Base-by-base conservation (phyloP, 2,797 vertebrate genomes). In the Manis pentadactyla region DNA sequence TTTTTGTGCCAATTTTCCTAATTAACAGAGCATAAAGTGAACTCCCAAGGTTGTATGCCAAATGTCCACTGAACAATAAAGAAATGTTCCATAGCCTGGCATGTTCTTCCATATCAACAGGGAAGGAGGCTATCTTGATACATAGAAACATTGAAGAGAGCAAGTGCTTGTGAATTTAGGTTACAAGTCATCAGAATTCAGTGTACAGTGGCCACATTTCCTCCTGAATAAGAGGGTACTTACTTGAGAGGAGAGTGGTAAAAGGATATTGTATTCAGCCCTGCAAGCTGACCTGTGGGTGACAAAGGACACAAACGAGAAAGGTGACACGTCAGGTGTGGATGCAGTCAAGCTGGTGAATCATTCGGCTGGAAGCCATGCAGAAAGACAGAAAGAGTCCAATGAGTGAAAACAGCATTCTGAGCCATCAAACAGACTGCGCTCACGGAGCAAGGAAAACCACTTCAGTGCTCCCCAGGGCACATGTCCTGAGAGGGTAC, bases 201-300 rank as follows among this genome's bases (percentile, higher is more conserved):
- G 87, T 94, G 77, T 53, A 83, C 15, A 73, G 97, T 84, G 96
- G 93, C 96, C 53, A 83, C 34, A 2, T 77, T 94, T 94, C 97
- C 95, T 97, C 97, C 97, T 97, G 93, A 97, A 97, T 88, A 78
- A 81, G 82, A 46, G 14, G 90, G 96, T 98, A 99, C 99, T 99
- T 99, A 99, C 99, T 99, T 99, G 98, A 99, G 98, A 98, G 98
- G 97, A 98, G 99, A 98, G 98, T 98, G 98, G 97, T 74, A 98
- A 98, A 98, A 98, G 98, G 98, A 98, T 97, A 98, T 98, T 98
- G 97, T 98, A 97, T 98, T 99, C 99, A 99, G 98, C 99, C 99
- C 99, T 99, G 99, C 99, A 99, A 99, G 97, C 99, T 99, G 99
- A 99, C 99, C 99, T 99, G 98, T 71, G 98, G 98, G 93, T 97